Evolutionary conservation across 2,888 invertebrate species (phyloP), one percentile per base, ranked within the genome.

Genomic region (Drosophila pseudotakahashii): DNA sequence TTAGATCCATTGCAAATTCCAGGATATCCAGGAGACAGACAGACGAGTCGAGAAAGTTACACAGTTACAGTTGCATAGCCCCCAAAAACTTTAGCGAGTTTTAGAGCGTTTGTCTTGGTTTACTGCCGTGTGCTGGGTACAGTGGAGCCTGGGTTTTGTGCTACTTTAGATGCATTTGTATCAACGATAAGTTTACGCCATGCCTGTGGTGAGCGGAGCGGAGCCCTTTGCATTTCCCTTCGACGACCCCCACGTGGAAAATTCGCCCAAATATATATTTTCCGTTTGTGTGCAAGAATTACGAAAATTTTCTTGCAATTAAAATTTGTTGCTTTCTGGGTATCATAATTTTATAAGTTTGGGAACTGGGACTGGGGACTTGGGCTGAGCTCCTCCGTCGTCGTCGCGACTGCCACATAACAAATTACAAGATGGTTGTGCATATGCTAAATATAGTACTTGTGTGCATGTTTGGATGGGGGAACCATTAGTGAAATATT

Each of bases 311-410:
- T 79, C 85, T 75, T 79, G 82, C 81, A 83, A 83, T 83, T 83
- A 89, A 83, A 89, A 83, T 83, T 88, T 83, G 89, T 89, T 83
- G 89, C 87, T 74, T 78, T 80, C 74, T 62, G 78, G 77, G 89
- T 77, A 83, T 88, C 89, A 83, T 83, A 88, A 83, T 83, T 83
- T 83, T 83, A 75, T 71, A 82, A 88, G 76, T 82, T 83, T 57
- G 16, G 16, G 36, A 23, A 6, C 7, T 26, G 58, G n/a, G 11
- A 42, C 5, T 7, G 48, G 32, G 42, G 42, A 19, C 30, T 32
- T 11, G 41, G 37, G 44, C n/a, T n/a, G 30, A 10, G 30, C 26
- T 7, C 13, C 11, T 3, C n/a, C 41, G 30, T 30, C 41, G 30
- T 39, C 52, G 51, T 68, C 44, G 48, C 47, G 53, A 54, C 37